Evolutionary conservation across 2,113 vertebrate genomes (phyloP), one percentile per base, ranked within the genome.

Genomic region (Otis tarda): DNA sequence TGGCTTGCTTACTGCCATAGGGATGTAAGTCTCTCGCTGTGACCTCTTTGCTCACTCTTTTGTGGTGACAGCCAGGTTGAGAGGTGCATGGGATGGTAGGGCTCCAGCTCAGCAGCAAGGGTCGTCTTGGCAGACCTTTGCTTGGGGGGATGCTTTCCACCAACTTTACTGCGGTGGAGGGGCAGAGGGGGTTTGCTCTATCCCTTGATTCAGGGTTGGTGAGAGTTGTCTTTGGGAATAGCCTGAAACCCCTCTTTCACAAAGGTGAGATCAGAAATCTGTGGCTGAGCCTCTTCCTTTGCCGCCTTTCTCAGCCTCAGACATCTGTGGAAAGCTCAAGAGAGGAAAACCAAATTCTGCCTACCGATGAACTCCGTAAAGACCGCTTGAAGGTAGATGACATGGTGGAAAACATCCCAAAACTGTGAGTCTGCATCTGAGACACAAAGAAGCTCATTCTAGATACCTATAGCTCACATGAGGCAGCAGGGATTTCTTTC

Each of bases 121-220:
- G 47, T 41, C 55, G 50, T 63, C 78, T 73, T 27, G 63, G 47
- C 49, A 67, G 55, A 43, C 23, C 19, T 77, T 39, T 60, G 24
- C 25, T 7, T 3, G 6, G 12, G 9, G 30, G 10, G 16, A 41
- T 35, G 13, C 35, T 60, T 64, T 33, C 50, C 91, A 87, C 37
- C 57, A 79, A 4, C 20, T 65, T 35, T 5, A 23, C 30, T 31
- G 17, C 25, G 57, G 49, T 8, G 4, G 41, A 71, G 7, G 5
- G 50, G 16, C 53, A 1, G 2, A 55, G 0, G 1, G 33, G 2
- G 4, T 31, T 83, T 71, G 25, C 75, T 65, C 9, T 59, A 15
- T 24, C 39, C 21, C 56, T 43, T 69, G 33, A 55, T 68, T 69
- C n/a, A 61, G 28, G 30, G 39, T 19, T 83, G 56, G 8, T 60